These are phyloP conservation scores for Gulo gulo DNA, from an alignment of 2,113 vertebrate species.

Conservation along the genomic window DNA sequence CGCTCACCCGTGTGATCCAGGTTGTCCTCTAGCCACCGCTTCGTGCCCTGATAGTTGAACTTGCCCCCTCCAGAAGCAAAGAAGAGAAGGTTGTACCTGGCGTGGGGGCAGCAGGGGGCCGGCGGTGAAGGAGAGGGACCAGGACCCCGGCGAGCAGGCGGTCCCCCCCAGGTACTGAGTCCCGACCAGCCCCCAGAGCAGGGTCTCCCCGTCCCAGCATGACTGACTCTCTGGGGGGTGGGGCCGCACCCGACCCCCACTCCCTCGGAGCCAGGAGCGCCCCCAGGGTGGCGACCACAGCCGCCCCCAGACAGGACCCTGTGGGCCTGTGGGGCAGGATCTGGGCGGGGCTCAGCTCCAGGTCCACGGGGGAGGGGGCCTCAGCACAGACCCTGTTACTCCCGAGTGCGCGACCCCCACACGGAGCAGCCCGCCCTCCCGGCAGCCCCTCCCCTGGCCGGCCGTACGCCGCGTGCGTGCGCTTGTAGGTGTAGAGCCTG, in stretches of 20 bases:
- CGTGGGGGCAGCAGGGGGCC: accelerated
- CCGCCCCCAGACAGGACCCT: too few species aligned
- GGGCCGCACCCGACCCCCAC: not conserved
- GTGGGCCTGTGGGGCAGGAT: not conserved
- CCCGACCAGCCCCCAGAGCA: not conserved
- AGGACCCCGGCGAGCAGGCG: not conserved
- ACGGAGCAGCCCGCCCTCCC: not conserved
- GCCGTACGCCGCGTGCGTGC: slow-evolving; percentile 94
- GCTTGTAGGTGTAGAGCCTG: slow-evolving; percentile 97
- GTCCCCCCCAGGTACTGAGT: accelerated
- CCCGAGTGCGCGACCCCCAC: accelerated
- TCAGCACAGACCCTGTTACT: accelerated
- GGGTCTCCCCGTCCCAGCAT: not conserved
- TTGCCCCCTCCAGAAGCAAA: slow-evolving; percentile 98
- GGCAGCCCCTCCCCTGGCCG: not conserved
- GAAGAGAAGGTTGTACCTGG: slow-evolving; percentile 97
- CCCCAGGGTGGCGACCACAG: not conserved
- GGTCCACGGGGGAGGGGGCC: not conserved
- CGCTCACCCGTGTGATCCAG: slow-evolving; percentile 94
- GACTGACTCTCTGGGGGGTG: too few species aligned
- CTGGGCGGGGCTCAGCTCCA: not conserved
- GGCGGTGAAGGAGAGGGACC: not conserved
- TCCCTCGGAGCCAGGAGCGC: not conserved
- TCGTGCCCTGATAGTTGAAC: slow-evolving; percentile 99
- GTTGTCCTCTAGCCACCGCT: slow-evolving; percentile 98